Conservation (phyloP, 2,113 vertebrate species). For the Saiga tatarica region DNA sequence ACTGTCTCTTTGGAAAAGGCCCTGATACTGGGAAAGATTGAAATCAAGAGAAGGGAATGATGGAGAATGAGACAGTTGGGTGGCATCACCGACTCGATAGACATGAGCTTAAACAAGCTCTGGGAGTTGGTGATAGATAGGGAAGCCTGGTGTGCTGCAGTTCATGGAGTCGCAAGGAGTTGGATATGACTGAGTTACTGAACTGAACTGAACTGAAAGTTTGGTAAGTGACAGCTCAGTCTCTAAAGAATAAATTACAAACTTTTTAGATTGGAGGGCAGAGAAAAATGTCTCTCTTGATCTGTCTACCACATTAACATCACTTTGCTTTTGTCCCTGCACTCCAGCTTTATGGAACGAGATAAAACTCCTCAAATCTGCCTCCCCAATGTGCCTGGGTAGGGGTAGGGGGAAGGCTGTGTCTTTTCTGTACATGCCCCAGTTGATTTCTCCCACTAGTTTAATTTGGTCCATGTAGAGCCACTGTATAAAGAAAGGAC, state of each 20-base stretch:
- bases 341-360: background rate
- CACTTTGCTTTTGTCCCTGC: background rate
- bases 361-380: background rate
- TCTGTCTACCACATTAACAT: no score
- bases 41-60: background rate
- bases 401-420: background rate
- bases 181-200: fast-evolving
- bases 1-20: background rate
- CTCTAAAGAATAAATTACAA: background rate
- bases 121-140: background rate
- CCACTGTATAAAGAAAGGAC: background rate
- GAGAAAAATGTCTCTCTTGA: background rate
- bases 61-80: background rate
- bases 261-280: background rate
- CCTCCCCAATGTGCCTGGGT: background rate
- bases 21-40: background rate
- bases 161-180: background rate
- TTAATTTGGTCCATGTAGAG: background rate
- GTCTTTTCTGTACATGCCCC: background rate
- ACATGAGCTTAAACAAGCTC: background rate
- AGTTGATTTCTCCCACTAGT: background rate
- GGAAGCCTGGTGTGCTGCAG: background rate
- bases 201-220: background rate
- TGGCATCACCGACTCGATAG: fast-evolving
- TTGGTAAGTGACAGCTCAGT: background rate